A percentile compares a stretch with the other conserved stretches of the same genome.
These are phyloP conservation scores for Sphinx pinastri DNA, from an alignment of 2,888 invertebrate species.

Conservation along the genomic window DNA sequence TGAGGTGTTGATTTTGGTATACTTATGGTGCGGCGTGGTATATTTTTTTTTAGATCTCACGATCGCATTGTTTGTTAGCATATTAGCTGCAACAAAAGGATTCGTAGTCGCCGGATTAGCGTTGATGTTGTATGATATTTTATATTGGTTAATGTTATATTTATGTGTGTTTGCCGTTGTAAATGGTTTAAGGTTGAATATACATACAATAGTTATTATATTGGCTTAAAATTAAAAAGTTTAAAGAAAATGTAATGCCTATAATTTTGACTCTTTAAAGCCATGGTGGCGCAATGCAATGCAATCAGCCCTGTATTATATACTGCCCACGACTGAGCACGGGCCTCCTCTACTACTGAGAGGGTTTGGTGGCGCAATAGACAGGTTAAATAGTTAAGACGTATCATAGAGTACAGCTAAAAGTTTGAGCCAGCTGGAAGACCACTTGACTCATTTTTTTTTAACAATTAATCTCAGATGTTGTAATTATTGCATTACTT, in stretches of 20 bases:
- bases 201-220: constrained; percentile 58
- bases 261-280: background rate
- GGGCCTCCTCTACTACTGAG: too few species aligned
- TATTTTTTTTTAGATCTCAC: constrained; percentile 51
- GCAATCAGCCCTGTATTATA: too few species aligned
- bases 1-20: constrained; percentile 56
- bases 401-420: too few species aligned
- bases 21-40: constrained; percentile 52
- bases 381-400: too few species aligned
- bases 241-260: too few species aligned
- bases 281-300: too few species aligned
- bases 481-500: too few species aligned
- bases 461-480: too few species aligned
- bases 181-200: constrained; percentile 62
- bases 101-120: constrained; percentile 34
- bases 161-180: constrained; percentile 53
- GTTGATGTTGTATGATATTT: constrained; percentile 39
- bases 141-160: constrained; percentile 54
- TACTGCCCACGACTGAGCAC: too few species aligned
- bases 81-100: constrained; percentile 36
- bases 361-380: too few species aligned
- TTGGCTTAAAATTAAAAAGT: constrained; percentile 37
- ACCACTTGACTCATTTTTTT: too few species aligned
- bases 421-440: too few species aligned
- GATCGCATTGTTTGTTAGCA: constrained; percentile 38